Evolutionary conservation across 2,797 vertebrate genomes (phyloP).

Genomic region (Tiaroga cobitis): DNA sequence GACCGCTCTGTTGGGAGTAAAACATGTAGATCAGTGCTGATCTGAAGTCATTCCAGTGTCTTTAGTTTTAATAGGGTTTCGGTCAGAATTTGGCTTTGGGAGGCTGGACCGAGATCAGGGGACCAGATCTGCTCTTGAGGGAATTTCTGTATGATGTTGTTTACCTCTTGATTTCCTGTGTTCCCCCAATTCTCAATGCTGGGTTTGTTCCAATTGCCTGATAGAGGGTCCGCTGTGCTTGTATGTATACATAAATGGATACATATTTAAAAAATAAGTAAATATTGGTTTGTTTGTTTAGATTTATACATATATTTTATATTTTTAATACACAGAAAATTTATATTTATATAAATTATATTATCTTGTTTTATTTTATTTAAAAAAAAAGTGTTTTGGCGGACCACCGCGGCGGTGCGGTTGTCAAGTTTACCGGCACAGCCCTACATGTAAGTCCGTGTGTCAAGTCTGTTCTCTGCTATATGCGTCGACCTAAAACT

Average conservation of each 20-base stretch:
- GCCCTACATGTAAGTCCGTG: too few relatives aligned
- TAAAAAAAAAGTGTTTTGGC: too few relatives aligned
- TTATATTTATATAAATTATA: background rate
- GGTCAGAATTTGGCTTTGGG: constrained; percentile 57
- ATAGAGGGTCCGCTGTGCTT: background rate
- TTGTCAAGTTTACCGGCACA: too few relatives aligned
- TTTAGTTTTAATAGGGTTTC: background rate
- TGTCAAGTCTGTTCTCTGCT: too few relatives aligned
- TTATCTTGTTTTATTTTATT: background rate
- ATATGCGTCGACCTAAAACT: too few relatives aligned
- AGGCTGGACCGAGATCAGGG: background rate
- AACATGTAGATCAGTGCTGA: constrained; percentile 9
- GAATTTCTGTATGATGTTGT: constrained; percentile 78
- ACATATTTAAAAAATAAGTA: background rate
- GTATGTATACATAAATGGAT: background rate
- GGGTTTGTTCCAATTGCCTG: background rate
- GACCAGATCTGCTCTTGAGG: constrained; percentile 27
- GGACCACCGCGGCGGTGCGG: too few relatives aligned
- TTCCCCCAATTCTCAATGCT: constrained; percentile 63
- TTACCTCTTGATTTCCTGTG: constrained; percentile 79
- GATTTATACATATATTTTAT: background rate
- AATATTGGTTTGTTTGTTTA: background rate
- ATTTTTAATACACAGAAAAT: background rate
- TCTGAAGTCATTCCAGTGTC: background rate
- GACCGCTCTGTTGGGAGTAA: background rate